Base-by-base conservation (phyloP, 2,113 vertebrate species). In the Apteryx owenii region DNA sequence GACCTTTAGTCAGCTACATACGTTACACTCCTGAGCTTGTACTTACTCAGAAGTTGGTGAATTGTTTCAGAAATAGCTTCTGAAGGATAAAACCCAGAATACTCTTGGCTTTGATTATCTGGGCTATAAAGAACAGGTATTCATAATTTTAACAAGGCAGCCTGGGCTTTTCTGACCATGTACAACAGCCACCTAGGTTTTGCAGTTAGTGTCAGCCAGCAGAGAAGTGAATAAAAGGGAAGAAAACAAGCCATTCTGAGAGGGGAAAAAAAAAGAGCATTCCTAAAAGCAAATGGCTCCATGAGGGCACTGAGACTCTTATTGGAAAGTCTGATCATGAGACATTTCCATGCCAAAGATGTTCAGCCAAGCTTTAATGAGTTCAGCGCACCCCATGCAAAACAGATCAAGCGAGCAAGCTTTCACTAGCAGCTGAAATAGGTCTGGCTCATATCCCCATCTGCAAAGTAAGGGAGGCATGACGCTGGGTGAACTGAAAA, bases 181-280 rank as follows among this genome's bases (percentile, higher is more conserved):
- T 78, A 11, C 77, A 76, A 29, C 54, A 89, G 51, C 64, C 66
- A 88, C 62, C 2, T 76, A 77, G 33, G 62, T 36, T 90, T 61
- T 82, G 58, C 42, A 92, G 94, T 96, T 93, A 95, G 79, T 54
- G 31, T 79, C 71, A 85, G 72, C 19, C 80, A 81, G 65, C 44
- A 69, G 46, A 81, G 58, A 48, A 81, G 64, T 1, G 6, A 89
- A 80, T 64, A 81, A 81, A 73, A 81, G 25, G 46, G 38, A 91
- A 68, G 23, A 56, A 64, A 85, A 29, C 7, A 48, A 85, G 36
- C 19, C 69, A 31, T 68, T 78, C 18, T 60, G 64, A 68, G 64
- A 68, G 14, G 4, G 10, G 6, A 11, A 2, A 5, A 54, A 2
- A 17, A 44, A 2, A 19, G 71, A 80, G 70, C 81, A 82, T 36